A percentile compares a stretch with the other conserved stretches of the same genome.
These are phyloP conservation scores for Acanthoscelides obtectus DNA, from an alignment of 2,888 invertebrate species.

Conservation along the genomic window DNA sequence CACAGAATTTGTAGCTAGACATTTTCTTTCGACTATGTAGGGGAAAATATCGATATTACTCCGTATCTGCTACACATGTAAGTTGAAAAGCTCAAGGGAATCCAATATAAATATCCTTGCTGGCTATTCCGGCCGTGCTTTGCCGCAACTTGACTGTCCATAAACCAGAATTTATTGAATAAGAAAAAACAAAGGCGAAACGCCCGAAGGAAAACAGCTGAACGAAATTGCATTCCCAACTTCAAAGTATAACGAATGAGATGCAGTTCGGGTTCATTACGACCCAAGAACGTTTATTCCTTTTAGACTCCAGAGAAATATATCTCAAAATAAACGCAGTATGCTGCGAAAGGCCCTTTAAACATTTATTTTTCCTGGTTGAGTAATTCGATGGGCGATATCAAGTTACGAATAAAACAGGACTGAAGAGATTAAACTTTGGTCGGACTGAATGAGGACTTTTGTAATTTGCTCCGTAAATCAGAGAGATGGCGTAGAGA, in stretches of 20 bases:
- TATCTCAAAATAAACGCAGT: not conserved
- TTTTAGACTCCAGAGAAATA: not conserved
- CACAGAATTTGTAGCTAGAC: too few relatives aligned
- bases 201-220: not conserved
- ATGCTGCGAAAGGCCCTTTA: not conserved
- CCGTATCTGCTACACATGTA: too few relatives aligned
- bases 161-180: not conserved
- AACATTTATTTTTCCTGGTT: not conserved
- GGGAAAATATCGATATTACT: too few relatives aligned
- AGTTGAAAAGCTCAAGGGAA: not conserved
- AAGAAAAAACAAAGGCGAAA: not conserved
- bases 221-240: not conserved
- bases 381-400: not conserved
- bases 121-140: not conserved
- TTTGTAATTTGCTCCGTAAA: too few relatives aligned
- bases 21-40: too few relatives aligned
- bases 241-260: not conserved
- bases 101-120: not conserved
- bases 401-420: too few relatives aligned
- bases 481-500: too few relatives aligned
- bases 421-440: too few relatives aligned
- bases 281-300: not conserved
- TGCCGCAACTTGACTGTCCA: not conserved
- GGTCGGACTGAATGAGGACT: too few relatives aligned
- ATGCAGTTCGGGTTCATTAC: not conserved